Evolutionary conservation across 2,113 vertebrate species (phyloP).

Genomic region (Pampusana beccarii): DNA sequence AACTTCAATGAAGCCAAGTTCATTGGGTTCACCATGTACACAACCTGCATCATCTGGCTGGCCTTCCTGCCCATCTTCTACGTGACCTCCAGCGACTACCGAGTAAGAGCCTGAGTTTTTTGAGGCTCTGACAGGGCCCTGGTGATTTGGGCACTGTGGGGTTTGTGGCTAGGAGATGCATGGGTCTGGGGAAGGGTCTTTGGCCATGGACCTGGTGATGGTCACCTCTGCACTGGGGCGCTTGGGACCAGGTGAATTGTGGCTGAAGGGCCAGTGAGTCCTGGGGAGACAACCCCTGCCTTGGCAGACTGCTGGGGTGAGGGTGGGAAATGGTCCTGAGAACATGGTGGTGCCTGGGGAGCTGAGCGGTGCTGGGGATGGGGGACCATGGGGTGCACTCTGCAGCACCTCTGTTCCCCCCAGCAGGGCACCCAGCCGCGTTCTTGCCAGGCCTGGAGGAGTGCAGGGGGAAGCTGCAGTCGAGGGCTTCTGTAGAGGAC

Average conservation of each 20-base stretch:
- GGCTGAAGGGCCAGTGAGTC: background rate
- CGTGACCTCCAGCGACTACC: slow-evolving; percentile 96
- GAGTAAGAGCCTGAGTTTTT: slow-evolving; percentile 79
- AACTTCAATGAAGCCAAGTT: slow-evolving; percentile 99
- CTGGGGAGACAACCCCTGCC: background rate
- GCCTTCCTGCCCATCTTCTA: slow-evolving; percentile 99
- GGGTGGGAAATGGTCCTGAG: background rate
- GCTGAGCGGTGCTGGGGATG: background rate
- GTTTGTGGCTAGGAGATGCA: background rate
- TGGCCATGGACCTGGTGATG: background rate
- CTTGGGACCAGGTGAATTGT: background rate
- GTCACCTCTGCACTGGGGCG: background rate
- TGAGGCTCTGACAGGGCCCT: background rate
- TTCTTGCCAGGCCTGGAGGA: background rate
- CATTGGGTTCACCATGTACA: slow-evolving; percentile 99
- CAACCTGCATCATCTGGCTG: slow-evolving; percentile 99
- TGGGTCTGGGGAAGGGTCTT: background rate
- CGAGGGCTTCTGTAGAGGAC: background rate
- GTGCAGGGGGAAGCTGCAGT: fast-evolving
- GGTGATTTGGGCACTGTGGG: fast-evolving
- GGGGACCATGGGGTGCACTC: background rate
- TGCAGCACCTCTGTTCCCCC: background rate
- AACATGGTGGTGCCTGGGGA: background rate
- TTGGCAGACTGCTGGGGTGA: background rate
- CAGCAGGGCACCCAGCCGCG: fast-evolving